Percentiles rank a stretch among this genome's conserved stretches.
Evolutionary conservation across 2,888 invertebrate genomes (phyloP).

Genomic region (Baccha elongata): DNA sequence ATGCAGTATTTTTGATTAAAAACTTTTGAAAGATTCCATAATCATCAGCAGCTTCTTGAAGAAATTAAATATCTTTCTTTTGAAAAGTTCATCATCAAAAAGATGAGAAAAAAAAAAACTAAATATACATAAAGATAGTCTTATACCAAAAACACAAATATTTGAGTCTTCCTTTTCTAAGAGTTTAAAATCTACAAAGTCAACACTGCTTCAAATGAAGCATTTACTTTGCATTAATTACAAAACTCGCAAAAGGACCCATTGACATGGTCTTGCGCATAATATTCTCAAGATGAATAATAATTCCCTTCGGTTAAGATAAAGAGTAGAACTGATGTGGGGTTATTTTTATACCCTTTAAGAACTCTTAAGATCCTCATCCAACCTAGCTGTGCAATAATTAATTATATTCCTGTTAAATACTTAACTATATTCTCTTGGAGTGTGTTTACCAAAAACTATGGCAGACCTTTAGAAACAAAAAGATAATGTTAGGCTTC

Average conservation of each 20-base stretch:
- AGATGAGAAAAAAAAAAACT: background rate
- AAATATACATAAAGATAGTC: slow-evolving; percentile 28
- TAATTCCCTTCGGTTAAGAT: background rate
- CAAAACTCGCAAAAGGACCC: slow-evolving; percentile 48
- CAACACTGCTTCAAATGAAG: slow-evolving; percentile 49
- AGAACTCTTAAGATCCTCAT: slow-evolving; percentile 14
- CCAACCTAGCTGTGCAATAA: slow-evolving; percentile 31
- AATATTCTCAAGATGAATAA: slow-evolving; percentile 23
- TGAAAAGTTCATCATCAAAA: background rate
- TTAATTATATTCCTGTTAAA: slow-evolving; percentile 40
- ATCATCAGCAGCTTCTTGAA: background rate
- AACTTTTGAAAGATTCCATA: background rate
- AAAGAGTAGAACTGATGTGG: background rate
- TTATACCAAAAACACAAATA: slow-evolving; percentile 45
- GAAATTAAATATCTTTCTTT: background rate
- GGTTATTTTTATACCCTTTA: slow-evolving; percentile 4
- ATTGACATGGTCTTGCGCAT: slow-evolving; percentile 51
- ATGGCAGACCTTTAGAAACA: background rate
- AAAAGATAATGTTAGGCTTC: slow-evolving; percentile 7
- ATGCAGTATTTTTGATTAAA: background rate
- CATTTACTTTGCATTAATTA: slow-evolving; percentile 72
- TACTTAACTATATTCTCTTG: slow-evolving; percentile 17
- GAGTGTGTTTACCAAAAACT: slow-evolving; percentile 14
- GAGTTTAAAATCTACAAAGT: slow-evolving; percentile 34
- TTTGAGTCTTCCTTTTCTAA: slow-evolving; percentile 27